Evolutionary conservation across 2,113 vertebrate species (phyloP).

Genomic region (Notiomystis cincta): DNA sequence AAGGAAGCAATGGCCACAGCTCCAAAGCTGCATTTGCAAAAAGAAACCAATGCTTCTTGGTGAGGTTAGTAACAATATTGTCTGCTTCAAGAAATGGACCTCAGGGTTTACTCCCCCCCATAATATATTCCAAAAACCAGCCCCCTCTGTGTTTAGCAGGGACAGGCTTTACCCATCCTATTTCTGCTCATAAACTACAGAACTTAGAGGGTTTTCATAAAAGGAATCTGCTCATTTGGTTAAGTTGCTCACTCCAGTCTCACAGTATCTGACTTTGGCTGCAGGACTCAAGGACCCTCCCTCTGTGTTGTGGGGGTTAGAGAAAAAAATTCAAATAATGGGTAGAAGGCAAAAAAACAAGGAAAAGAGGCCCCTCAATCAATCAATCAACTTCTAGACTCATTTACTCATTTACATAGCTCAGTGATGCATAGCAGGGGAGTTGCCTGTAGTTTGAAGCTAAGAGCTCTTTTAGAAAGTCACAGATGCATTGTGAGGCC

Average conservation of each 20-base stretch:
- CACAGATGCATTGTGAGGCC: background rate
- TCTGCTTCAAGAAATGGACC: background rate
- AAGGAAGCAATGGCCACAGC: background rate
- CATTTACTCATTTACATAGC: background rate
- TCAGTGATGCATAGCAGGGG: background rate
- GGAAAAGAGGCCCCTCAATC: rapidly evolving
- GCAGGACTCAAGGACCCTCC: rapidly evolving
- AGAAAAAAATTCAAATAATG: background rate
- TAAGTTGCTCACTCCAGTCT: background rate
- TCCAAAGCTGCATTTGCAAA: slow-evolving; percentile 52
- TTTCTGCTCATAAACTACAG: background rate
- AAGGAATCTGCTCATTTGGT: background rate
- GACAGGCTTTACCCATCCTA: background rate
- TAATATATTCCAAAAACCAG: background rate
- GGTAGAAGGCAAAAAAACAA: background rate
- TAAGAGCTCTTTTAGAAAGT: background rate
- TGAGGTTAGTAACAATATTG: slow-evolving; percentile 85
- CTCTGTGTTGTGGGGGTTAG: background rate
- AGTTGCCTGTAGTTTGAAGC: background rate
- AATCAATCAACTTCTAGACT: background rate
- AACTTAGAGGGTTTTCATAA: background rate
- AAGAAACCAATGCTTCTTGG: slow-evolving; percentile 84
- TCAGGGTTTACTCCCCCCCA: rapidly evolving
- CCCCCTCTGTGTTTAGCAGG: background rate
- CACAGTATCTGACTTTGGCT: background rate